phyloP scores from a whole-genome alignment of 2,888 invertebrate genomes.

The Drosophila neutralis region DNA sequence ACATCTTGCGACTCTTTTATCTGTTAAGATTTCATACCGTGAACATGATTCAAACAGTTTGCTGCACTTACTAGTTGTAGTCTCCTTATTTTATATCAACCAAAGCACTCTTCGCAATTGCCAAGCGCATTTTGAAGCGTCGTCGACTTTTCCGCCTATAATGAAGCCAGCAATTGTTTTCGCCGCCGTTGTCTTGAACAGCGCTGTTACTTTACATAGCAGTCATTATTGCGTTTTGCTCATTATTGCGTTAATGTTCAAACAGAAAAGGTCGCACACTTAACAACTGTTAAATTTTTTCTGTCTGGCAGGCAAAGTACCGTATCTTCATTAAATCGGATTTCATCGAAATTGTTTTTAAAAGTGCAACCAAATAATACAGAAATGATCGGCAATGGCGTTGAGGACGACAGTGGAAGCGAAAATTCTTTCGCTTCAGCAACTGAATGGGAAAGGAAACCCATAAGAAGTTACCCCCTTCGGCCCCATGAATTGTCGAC shows the following conservation, averaged over 20 bases:
- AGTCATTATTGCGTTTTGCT: background rate
- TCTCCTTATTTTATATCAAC: background rate
- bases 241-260: conserved; percentile 5
- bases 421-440: too few species aligned
- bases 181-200: conserved; percentile 19
- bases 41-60: background rate
- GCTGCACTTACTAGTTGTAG: background rate
- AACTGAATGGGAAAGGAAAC: too few species aligned
- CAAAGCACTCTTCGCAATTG: background rate
- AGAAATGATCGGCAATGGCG: too few species aligned
- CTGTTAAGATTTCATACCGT: conserved; percentile 6
- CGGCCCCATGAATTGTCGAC: too few species aligned
- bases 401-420: too few species aligned
- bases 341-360: too few species aligned
- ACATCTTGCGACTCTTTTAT: conserved; percentile 31
- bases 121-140: conserved; percentile 15
- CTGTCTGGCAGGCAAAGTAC: background rate
- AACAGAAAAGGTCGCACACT: background rate
- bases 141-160: conserved; percentile 36
- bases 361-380: conserved; percentile 60
- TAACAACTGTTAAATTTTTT: background rate
- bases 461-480: too few species aligned
- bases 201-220: conserved; percentile 1
- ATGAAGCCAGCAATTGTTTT: conserved; percentile 24
- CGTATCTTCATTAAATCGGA: background rate